Base-by-base conservation (phyloP, 2,113 vertebrate genomes). In the Podarcis raffonei region DNA sequence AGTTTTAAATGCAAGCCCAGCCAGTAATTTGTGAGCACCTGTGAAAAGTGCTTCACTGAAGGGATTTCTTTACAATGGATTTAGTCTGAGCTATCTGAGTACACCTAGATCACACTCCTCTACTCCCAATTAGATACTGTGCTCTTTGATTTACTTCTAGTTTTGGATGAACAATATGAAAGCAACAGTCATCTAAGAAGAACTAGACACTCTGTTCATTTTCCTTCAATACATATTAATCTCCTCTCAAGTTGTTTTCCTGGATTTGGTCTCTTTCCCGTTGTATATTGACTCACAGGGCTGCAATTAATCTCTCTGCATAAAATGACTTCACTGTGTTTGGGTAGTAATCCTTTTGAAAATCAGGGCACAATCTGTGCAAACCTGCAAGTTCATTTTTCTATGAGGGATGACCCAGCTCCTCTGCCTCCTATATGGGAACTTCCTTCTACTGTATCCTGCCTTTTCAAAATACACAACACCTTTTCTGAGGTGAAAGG, bases 91-190 rank as follows among this genome's bases (percentile, higher is more conserved):
- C 13, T 57, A 12, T 82, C 22, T 2, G 12, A 27, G 16, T 69
- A 5, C 23, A 68, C 20, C 62, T 62, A 65, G 3, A 81, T 81
- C 39, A 6, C 13, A n/a, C 71, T 9, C 25, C 68, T 8, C 25
- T 53, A 53, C 68, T 39, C 23, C 20, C 25, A 22, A 78, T 42
- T 32, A 85, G 32, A 65, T 62, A 81, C 59, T n/a, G 37, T 18
- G 18, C 35, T 87, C 32, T 39, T 71, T 81, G 69, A 22, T 76
- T 83, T 65, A 59, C 27, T 76, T 81, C 25, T 82, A 65, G 80
- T 65, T 48, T 78, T 76, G 39, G 81, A 81, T 82, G 89, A 35
- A 65, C 42, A 87, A 59, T 77, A 85, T 89, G 87, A 91, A 94
- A 91, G 79, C 69, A 11, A 35, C 76, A 88, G 25, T 91, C 71